Percentiles rank a stretch among this genome's conserved stretches.
Conservation (phyloP, 2,113 vertebrate species). For the Prunella himalayana region DNA sequence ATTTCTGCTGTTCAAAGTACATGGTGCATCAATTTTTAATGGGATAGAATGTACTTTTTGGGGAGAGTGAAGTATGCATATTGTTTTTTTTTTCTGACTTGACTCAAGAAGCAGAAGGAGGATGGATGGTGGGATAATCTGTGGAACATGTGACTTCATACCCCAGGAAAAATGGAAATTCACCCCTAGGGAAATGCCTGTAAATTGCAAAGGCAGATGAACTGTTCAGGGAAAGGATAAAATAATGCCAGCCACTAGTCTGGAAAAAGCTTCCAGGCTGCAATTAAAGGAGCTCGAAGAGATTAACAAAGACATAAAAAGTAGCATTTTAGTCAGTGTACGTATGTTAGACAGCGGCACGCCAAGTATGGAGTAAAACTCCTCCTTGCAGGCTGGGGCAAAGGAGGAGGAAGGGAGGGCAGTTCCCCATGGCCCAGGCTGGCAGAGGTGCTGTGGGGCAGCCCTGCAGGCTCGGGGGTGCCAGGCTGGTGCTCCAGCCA, state of each 20-base stretch:
- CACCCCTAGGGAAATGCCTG: not conserved
- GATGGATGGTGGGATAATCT: not conserved
- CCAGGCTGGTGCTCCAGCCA: not conserved
- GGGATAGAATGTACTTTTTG: not conserved
- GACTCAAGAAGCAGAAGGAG: not conserved
- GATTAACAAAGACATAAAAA: not conserved
- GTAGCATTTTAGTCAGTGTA: not conserved
- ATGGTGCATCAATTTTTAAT: not conserved
- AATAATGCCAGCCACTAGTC: not conserved
- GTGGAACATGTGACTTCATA: not conserved
- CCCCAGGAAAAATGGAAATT: not conserved
- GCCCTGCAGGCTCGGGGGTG: not conserved
- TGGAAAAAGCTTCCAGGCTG: not conserved
- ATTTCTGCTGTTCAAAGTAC: not conserved
- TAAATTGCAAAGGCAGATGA: slow-evolving; percentile 35
- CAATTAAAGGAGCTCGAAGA: not conserved
- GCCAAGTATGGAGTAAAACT: not conserved
- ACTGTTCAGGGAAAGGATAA: not conserved
- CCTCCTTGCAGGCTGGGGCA: accelerated
- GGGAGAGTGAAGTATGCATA: not conserved
- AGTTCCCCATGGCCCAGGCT: accelerated
- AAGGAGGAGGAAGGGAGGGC: not conserved
- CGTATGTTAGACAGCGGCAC: accelerated
- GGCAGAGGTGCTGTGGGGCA: accelerated
- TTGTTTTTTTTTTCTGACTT: not conserved